Evolutionary conservation across 1,140 invertebrate genomes (phyloP).

Genomic region (Penaeus indicus): DNA sequence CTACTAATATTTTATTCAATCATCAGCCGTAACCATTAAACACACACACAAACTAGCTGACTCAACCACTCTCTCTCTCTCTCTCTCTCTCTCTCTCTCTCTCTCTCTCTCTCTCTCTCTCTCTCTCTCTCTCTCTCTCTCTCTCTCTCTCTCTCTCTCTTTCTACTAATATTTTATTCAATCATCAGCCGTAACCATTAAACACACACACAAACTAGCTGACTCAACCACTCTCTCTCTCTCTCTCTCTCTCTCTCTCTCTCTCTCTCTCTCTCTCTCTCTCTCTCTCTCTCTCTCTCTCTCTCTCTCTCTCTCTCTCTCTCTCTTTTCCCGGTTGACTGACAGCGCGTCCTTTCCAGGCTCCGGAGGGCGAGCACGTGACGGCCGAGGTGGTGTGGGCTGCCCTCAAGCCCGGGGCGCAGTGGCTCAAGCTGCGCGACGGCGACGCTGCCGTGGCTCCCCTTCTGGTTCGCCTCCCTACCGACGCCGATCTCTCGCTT

Average conservation of each 20-base stretch:
- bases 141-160: background rate
- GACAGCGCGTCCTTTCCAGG: conserved; percentile 6
- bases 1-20: background rate
- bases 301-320: background rate
- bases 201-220: background rate
- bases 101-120: background rate
- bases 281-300: background rate
- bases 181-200: background rate
- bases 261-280: background rate
- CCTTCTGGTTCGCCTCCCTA: conserved; percentile 14
- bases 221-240: background rate
- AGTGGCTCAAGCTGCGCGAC: conserved; percentile 47
- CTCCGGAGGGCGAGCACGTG: conserved; percentile 28
- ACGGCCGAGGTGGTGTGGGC: conserved; percentile 45
- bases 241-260: background rate
- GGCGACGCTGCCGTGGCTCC: conserved; percentile 21
- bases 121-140: background rate
- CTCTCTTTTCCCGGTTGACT: background rate
- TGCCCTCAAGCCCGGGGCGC: background rate
- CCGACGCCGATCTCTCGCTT: background rate
- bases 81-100: background rate
- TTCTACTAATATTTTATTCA: background rate
- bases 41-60: background rate
- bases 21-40: background rate
- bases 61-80: background rate